Conservation (phyloP, 1,140 invertebrate genomes). For the Ganaspis sp. region DNA sequence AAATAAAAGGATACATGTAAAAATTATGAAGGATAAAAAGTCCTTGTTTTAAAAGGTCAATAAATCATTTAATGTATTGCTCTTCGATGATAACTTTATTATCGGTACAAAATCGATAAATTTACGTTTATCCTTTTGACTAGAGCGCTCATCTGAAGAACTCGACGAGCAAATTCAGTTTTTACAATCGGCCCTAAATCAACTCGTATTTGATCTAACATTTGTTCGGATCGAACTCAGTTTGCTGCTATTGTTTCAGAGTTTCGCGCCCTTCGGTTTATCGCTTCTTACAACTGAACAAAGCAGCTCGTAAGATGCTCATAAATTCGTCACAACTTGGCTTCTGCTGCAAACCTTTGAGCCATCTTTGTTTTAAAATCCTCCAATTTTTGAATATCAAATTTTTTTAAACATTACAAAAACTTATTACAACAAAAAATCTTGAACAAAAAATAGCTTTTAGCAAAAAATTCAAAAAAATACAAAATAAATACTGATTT, state of each 20-base stretch:
- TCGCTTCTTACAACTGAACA: conserved; percentile 51
- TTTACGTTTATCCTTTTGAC: conserved; percentile 13
- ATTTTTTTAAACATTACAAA: too few species aligned
- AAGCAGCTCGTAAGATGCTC: conserved; percentile 62
- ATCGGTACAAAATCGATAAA: conserved; percentile 13
- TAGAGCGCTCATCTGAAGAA: conserved; percentile 8
- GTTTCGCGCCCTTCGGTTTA: conserved; percentile 52
- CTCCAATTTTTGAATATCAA: conserved; percentile 3
- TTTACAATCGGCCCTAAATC: conserved; percentile 56
- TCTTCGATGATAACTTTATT: conserved; percentile 28
- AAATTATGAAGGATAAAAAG: background rate
- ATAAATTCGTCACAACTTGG: conserved; percentile 68
- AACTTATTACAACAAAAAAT: too few species aligned
- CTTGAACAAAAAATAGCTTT: too few species aligned
- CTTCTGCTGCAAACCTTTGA: conserved; percentile 57
- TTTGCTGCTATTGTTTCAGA: conserved; percentile 47
- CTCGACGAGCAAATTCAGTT: background rate
- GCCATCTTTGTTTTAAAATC: conserved; percentile 46
- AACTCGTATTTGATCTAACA: conserved; percentile 55
- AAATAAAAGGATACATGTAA: background rate
- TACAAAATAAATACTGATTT: too few species aligned
- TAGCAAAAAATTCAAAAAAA: too few species aligned
- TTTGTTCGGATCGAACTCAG: conserved; percentile 44
- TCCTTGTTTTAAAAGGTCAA: background rate
- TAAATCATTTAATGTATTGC: conserved; percentile 4